phyloP scores from a whole-genome alignment of 2,113 vertebrate species.

The Dendropsophus ebraccatus region DNA sequence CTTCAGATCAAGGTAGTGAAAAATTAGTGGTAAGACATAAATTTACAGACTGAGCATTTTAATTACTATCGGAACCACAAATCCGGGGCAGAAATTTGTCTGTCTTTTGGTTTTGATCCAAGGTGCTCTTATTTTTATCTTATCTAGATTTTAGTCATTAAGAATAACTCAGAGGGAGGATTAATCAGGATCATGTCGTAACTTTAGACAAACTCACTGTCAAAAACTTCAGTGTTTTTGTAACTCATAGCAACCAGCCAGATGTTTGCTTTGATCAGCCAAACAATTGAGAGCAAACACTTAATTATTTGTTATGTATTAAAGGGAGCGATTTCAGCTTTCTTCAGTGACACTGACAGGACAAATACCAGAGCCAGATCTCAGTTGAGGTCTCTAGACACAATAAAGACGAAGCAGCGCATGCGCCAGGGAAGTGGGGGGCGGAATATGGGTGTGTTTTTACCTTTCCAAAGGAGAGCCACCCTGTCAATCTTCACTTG shows the following conservation, averaged over 20 bases:
- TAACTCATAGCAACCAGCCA: conserved; percentile 7
- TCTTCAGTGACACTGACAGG: no score
- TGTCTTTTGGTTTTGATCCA: not conserved
- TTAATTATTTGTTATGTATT: conserved; percentile 1
- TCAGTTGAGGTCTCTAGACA: no score
- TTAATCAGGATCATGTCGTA: conserved; percentile 6
- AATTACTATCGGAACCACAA: not conserved
- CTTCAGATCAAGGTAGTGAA: conserved; percentile 8
- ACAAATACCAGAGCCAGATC: no score
- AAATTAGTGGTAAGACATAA: conserved; percentile 3
- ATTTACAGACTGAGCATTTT: conserved; percentile 13
- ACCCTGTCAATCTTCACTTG: no score
- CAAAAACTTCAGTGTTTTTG: not conserved
- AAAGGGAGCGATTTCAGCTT: no score
- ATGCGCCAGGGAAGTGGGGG: no score
- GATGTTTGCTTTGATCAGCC: conserved; percentile 36
- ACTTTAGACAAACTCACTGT: not conserved
- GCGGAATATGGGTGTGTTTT: no score
- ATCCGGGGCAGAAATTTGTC: not conserved
- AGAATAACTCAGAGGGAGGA: not conserved
- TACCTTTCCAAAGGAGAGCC: no score
- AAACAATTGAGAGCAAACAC: not conserved
- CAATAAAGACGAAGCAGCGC: no score
- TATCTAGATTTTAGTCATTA: not conserved
- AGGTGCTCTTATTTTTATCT: not conserved